Conservation (phyloP, 2,888 invertebrate species). For the Drosophila kanekoi region DNA sequence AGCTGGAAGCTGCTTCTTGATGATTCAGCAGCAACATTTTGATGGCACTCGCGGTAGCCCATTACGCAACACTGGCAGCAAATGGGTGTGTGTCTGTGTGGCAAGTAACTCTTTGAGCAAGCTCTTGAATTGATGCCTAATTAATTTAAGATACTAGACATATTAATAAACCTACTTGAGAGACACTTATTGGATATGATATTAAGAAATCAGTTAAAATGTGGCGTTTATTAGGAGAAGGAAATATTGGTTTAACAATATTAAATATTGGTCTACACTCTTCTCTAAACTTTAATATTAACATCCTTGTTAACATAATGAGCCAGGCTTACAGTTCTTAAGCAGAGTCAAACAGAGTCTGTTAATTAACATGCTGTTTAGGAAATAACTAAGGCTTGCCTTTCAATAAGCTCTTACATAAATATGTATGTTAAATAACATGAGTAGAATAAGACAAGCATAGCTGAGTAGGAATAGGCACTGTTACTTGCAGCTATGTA, state of each 20-base stretch:
- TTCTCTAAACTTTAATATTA: background rate
- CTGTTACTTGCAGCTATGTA: too few relatives aligned
- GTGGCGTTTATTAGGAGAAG: background rate
- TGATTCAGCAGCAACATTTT: slow-evolving; percentile 36
- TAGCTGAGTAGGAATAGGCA: too few relatives aligned
- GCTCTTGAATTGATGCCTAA: slow-evolving; percentile 2
- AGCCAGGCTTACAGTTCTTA: too few relatives aligned
- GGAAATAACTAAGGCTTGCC: too few relatives aligned
- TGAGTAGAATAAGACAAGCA: background rate
- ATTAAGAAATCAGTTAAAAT: background rate
- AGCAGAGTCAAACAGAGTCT: background rate
- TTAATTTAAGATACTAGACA: slow-evolving; percentile 17
- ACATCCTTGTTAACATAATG: background rate
- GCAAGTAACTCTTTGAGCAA: slow-evolving; percentile 14
- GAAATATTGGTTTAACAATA: too few relatives aligned
- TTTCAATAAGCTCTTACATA: too few relatives aligned
- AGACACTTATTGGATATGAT: background rate
- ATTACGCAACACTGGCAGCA: slow-evolving; percentile 22
- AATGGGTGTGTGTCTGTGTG: slow-evolving; percentile 10
- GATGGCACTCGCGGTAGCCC: slow-evolving; percentile 28
- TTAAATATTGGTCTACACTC: too few relatives aligned
- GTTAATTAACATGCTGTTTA: background rate
- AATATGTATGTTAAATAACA: background rate
- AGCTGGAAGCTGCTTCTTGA: slow-evolving; percentile 8
- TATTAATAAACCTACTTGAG: slow-evolving; percentile 8